These are phyloP conservation scores for Hyles euphorbiae DNA, from an alignment of 1,140 invertebrate genomes.

Conservation along the genomic window DNA sequence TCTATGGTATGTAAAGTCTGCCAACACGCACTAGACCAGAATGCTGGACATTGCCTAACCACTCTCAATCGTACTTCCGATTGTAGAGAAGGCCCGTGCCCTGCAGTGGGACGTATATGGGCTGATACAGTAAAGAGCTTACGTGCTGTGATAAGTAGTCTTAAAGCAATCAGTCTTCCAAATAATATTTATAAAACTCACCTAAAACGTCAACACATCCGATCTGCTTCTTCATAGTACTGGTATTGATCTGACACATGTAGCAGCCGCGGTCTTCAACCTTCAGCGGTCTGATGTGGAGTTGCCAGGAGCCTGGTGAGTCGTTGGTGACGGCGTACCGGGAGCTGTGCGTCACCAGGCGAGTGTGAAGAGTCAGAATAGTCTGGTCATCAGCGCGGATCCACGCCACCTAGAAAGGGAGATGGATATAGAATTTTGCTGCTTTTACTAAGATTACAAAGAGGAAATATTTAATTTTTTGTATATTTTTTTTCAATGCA, in stretches of 20 bases:
- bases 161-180: too few species aligned
- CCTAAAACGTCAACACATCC: conserved; percentile 93
- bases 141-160: too few species aligned
- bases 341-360: conserved; percentile 92
- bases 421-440: not conserved
- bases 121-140: too few species aligned
- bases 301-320: conserved; percentile 84
- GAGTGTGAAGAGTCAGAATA: conserved; percentile 88
- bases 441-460: too few species aligned
- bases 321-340: conserved; percentile 88
- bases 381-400: conserved; percentile 92
- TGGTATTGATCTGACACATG: conserved; percentile 93
- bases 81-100: too few species aligned
- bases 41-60: too few species aligned
- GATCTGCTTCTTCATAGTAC: conserved; percentile 90
- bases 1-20: too few species aligned
- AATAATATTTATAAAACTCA: conserved; percentile 56
- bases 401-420: conserved; percentile 87
- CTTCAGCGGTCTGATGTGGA: conserved; percentile 84
- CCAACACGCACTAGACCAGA: too few species aligned
- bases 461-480: too few species aligned
- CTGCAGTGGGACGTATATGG: too few species aligned
- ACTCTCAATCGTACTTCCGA: too few species aligned
- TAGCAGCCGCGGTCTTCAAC: conserved; percentile 86
- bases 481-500: too few species aligned